Conservation (phyloP, 2,113 vertebrate genomes). For the Oreotrochilus melanogaster region DNA sequence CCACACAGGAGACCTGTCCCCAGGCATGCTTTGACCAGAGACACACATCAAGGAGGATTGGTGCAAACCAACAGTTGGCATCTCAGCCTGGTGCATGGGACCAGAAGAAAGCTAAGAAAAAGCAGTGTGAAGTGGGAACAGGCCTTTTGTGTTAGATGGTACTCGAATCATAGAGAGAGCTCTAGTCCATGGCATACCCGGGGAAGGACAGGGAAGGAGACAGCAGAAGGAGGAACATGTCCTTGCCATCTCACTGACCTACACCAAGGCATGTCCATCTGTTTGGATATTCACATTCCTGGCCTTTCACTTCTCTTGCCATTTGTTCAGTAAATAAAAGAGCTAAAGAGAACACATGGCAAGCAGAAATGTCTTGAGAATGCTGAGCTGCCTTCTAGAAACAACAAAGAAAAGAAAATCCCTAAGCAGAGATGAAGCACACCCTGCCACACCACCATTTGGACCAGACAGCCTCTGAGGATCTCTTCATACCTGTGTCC, state of each 20-base stretch:
- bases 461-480: neutral
- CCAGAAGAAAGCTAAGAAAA: neutral
- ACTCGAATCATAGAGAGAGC: neutral
- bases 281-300: neutral
- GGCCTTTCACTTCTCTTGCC: neutral
- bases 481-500: neutral
- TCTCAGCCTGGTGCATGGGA: fast-evolving
- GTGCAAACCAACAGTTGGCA: neutral
- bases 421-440: neutral
- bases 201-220: neutral
- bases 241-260: neutral
- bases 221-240: neutral
- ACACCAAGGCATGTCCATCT: neutral
- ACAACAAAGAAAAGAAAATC: neutral
- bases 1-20: neutral
- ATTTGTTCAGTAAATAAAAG: neutral
- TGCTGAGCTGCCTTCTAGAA: neutral
- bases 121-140: neutral
- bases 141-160: neutral
- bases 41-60: fast-evolving
- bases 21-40: neutral
- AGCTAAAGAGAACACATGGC: neutral
- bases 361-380: neutral
- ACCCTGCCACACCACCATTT: neutral
- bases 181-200: neutral